These are phyloP conservation scores for Choristoneura rosaceana DNA, from an alignment of 2,888 invertebrate genomes.

Conservation along the genomic window DNA sequence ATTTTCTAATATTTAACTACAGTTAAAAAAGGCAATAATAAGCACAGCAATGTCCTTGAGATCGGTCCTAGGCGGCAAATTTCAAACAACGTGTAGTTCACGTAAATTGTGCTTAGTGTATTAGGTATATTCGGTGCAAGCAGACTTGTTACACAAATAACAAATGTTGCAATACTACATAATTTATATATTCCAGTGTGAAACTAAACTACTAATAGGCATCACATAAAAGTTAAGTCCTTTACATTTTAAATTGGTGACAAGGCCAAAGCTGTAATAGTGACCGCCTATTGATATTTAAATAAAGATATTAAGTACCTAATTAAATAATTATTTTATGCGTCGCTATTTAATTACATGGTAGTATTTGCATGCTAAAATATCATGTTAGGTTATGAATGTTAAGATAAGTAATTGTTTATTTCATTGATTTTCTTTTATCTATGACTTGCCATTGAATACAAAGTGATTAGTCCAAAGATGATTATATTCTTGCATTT, in stretches of 20 bases:
- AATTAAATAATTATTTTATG: constrained; percentile 22
- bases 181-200: no score
- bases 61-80: neutral
- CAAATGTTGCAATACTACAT: neutral
- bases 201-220: neutral
- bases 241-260: constrained; percentile 3
- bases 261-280: constrained; percentile 29
- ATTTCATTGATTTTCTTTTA: constrained; percentile 13
- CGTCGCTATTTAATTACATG: constrained; percentile 5
- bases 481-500: constrained; percentile 63
- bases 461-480: constrained; percentile 76
- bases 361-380: constrained; percentile 21
- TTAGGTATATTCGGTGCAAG: constrained; percentile 4
- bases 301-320: constrained; percentile 16
- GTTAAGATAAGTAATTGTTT: constrained; percentile 7
- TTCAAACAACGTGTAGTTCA: neutral
- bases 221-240: neutral
- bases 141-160: neutral
- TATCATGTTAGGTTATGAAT: constrained; percentile 6
- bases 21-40: neutral
- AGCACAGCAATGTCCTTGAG: no score
- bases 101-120: neutral
- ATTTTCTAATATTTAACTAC: no score
- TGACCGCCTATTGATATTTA: constrained; percentile 20
- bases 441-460: constrained; percentile 69